These are phyloP conservation scores for Rhinoderma darwinii DNA, from an alignment of 2,113 vertebrate genomes.

Conservation along the genomic window DNA sequence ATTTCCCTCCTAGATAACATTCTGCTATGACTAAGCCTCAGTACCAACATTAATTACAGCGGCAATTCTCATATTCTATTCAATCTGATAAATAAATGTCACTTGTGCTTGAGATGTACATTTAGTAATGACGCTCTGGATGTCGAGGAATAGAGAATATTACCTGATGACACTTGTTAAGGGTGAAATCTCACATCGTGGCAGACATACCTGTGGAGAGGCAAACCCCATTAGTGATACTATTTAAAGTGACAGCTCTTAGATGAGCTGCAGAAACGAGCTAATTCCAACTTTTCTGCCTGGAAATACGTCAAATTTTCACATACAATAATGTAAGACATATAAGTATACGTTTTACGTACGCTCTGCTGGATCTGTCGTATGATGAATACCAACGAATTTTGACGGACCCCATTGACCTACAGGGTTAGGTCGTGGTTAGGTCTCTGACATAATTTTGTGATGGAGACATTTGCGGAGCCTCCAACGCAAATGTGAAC, in stretches of 20 bases:
- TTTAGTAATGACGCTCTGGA: background rate
- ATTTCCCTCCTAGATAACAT: too few species aligned
- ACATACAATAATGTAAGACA: background rate
- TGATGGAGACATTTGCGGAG: too few species aligned
- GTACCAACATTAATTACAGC: background rate
- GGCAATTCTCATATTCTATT: background rate
- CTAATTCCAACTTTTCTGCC: background rate
- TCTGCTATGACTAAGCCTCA: background rate
- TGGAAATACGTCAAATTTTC: background rate
- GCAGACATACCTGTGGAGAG: background rate
- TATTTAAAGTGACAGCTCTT: conserved; percentile 24
- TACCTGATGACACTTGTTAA: conserved; percentile 32
- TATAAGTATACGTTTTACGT: background rate
- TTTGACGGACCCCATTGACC: too few species aligned
- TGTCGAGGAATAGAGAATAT: conserved; percentile 7
- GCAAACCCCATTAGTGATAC: conserved; percentile 38
- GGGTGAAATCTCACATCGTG: conserved; percentile 10
- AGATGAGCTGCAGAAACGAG: background rate
- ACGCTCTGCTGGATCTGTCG: too few species aligned
- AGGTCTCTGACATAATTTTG: too few species aligned
- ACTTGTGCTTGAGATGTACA: background rate
- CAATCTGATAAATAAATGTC: background rate
- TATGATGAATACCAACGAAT: too few species aligned
- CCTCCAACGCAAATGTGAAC: too few species aligned
- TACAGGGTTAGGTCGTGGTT: too few species aligned